Evolutionary conservation across 2,888 invertebrate species (phyloP).

Genomic region (Conomelus anceps): DNA sequence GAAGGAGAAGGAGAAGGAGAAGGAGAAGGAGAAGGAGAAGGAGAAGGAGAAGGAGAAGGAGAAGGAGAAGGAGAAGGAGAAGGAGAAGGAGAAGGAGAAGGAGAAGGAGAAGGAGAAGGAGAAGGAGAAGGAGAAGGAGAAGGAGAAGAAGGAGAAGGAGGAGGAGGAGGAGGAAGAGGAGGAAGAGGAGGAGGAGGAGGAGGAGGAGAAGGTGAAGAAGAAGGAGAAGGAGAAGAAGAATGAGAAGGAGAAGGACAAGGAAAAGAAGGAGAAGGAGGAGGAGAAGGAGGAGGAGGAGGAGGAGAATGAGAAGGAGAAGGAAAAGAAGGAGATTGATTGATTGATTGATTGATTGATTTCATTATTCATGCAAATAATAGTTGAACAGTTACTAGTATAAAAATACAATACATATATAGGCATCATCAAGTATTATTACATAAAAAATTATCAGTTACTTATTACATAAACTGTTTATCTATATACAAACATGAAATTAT

Average conservation of each 20-base stretch:
- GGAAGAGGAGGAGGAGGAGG: background rate
- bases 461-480: too few relatives aligned
- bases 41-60: slow-evolving; percentile 1
- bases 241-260: background rate
- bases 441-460: too few relatives aligned
- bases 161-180: background rate
- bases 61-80: background rate
- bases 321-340: too few relatives aligned
- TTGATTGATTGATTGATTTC: too few relatives aligned
- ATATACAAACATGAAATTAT: too few relatives aligned
- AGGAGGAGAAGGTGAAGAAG: background rate
- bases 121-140: background rate
- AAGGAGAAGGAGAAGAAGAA: background rate
- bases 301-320: background rate
- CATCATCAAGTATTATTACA: too few relatives aligned
- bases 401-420: too few relatives aligned
- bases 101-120: slow-evolving; percentile 21
- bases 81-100: background rate
- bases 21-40: background rate
- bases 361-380: too few relatives aligned
- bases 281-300: background rate
- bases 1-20: background rate
- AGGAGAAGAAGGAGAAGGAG: background rate
- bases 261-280: background rate
- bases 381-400: too few relatives aligned